A percentile compares a stretch with the other conserved stretches of the same genome.
Conservation (phyloP, 30 jellyfish, hydroid and myxozoan species). For the Euphysa ruthae region DNA sequence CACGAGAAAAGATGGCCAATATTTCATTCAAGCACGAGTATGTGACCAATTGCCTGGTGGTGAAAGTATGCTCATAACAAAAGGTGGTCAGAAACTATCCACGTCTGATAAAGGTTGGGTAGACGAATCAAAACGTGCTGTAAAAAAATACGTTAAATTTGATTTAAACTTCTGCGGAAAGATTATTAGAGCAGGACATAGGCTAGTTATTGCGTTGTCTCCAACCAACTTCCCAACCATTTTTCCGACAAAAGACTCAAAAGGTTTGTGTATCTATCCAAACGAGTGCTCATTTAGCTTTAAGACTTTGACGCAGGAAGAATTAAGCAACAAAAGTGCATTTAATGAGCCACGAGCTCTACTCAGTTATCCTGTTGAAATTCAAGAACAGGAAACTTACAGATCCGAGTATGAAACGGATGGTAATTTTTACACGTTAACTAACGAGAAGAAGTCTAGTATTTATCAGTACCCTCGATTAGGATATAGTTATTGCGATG, state of each 20-base stretch:
- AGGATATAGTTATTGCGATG: background rate
- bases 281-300: background rate
- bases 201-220: background rate
- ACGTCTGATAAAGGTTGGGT: slow-evolving; percentile 15
- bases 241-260: slow-evolving; percentile 7
- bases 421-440: background rate
- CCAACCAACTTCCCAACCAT: slow-evolving; percentile 21
- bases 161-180: slow-evolving; percentile 4
- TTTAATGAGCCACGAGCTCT: slow-evolving; percentile 3
- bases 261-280: slow-evolving; percentile 12
- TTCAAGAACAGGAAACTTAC: background rate
- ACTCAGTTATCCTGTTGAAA: background rate
- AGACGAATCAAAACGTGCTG: background rate
- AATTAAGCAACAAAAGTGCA: background rate
- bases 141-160: background rate
- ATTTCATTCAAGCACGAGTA: slow-evolving; percentile 14
- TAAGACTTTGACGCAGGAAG: background rate
- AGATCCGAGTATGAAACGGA: background rate
- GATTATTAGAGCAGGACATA: slow-evolving; percentile 1
- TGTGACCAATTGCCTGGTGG: slow-evolving; percentile 35
- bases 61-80: slow-evolving; percentile 12
- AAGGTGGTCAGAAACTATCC: slow-evolving; percentile 12
- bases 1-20: slow-evolving; percentile 3
- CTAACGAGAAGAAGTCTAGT: background rate
- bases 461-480: background rate